A percentile compares a stretch with the other conserved stretches of the same genome.
Evolutionary conservation across 2,113 vertebrate genomes (phyloP).

Genomic region (Epinephelus lanceolatus): DNA sequence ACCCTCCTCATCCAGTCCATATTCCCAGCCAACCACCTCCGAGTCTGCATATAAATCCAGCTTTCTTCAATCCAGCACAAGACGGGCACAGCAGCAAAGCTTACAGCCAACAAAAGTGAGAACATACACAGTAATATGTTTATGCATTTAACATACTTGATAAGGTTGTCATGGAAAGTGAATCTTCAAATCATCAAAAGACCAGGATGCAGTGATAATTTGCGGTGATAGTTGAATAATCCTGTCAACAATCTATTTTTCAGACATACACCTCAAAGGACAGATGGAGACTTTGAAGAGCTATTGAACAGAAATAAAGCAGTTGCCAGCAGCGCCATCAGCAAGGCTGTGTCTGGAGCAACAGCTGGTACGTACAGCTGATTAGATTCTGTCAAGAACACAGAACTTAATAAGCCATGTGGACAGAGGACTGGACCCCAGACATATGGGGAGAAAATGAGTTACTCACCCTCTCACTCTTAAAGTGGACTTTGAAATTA

Average conservation of each 20-base stretch:
- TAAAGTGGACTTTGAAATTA: background rate
- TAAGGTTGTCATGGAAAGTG: background rate
- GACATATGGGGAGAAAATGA: background rate
- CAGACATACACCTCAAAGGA: conserved; percentile 78
- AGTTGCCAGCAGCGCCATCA: conserved; percentile 96
- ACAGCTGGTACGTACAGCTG: conserved; percentile 87
- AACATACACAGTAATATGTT: background rate
- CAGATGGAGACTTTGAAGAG: conserved; percentile 92
- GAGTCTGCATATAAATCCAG: conserved; percentile 90
- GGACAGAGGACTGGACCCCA: background rate
- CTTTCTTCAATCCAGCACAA: conserved; percentile 88
- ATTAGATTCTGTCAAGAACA: background rate
- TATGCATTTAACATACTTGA: background rate
- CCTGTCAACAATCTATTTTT: conserved; percentile 46
- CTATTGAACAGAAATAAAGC: conserved; percentile 95
- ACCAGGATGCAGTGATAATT: background rate
- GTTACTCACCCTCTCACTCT: background rate
- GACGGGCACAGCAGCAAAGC: conserved; percentile 79
- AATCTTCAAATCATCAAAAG: background rate
- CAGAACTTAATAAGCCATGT: background rate
- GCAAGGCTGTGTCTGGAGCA: conserved; percentile 94
- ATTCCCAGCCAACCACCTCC: conserved; percentile 84
- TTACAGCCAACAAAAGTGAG: conserved; percentile 90
- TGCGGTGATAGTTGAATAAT: background rate
- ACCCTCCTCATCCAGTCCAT: conserved; percentile 84